Base-by-base conservation (phyloP, 2,113 vertebrate genomes). In the Procavia capensis region DNA sequence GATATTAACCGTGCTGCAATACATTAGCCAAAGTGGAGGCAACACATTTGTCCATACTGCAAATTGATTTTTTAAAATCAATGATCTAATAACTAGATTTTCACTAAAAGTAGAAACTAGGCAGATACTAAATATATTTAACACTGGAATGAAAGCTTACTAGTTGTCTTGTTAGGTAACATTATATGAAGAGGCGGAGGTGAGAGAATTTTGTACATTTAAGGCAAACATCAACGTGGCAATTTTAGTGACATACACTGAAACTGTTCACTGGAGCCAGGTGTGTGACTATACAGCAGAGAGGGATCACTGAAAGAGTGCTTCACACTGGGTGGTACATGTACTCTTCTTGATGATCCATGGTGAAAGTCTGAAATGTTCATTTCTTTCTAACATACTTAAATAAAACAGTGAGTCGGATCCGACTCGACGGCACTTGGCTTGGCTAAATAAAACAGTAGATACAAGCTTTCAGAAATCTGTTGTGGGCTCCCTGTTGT, bases 231-330 rank as follows among this genome's bases (percentile, higher is more conserved):
- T 1, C 3, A 29, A n/a, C 50, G 20, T 2, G 6, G 47, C 27
- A 13, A 0, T 4, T 11, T 16, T 1, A 39, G 70, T 4, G 63
- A 61, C 63, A 6, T 0, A 4, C 3, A 36, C 2, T 2, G 43
- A 11, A 3, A 20, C 3, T 54, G 11, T 47, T 27, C 9, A 83
- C 27, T 10, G 25, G 17, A 68, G n/a, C 61, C 0, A 0, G 10
- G 39, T 2, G 8, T 3, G 0, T 1, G 20, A 5, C 6, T 8
- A 5, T 0, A 22, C 5, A 0, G 57, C 1, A 2, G 0, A 3
- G 57, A 3, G 41, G 5, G 0, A 0, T 17, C 36, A 14, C 66
- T 10, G 41, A 27, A 54, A 17, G 47, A 2, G 63, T 3, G 20
- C 17, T 16, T 45, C 45, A 1, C 47, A 79, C 0, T 5, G 10